Evolutionary conservation across 2,113 vertebrate genomes (phyloP), one percentile per base, ranked within the genome.

Genomic region (Pomatorhinus ruficollis): DNA sequence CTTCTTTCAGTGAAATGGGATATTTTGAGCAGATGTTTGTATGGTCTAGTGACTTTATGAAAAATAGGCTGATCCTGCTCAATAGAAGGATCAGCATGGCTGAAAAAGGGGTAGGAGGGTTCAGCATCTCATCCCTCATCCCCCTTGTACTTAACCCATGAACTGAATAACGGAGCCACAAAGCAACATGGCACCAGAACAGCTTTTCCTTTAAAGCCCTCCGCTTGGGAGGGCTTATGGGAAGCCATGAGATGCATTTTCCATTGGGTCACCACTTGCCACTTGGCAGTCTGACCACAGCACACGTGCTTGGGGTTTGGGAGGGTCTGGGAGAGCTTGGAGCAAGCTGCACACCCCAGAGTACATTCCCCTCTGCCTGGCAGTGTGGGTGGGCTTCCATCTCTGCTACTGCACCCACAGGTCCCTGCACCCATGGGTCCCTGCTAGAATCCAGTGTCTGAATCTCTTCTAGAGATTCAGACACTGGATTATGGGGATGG

Each of bases 101-200:
- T 87, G 80, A 52, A 56, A 49, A 37, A 30, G 60, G 49, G 54
- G 18, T 31, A 25, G 79, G 53, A n/a, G 35, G 44, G 49, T 16
- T 60, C 71, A 45, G 44, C 59, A 28, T 9, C 20, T 53, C 59
- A 20, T 7, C 35, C 63, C 30, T 18, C 2, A 57, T 30, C 15
- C 60, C 7, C 17, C 12, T 0, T 1, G 5, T 20, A 6, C n/a
- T 61, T 35, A 37, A 37, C 5, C 8, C 10, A 22, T 0, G 7
- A 16, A 16, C 3, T 23, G 80, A 63, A 6, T 10, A 39, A 78
- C 0, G 0, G n/a, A 56, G 23, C 45, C 60, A 21, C 56, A 37
- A 40, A 65, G 54, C 49, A 37, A 22, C 1, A 2, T 0, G 1
- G 30, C 28, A 6, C 25, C 17, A 12, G 14, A n/a, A 0, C 25